phyloP scores from a whole-genome alignment of 2,113 vertebrate genomes.

The Hemiprocne comata region DNA sequence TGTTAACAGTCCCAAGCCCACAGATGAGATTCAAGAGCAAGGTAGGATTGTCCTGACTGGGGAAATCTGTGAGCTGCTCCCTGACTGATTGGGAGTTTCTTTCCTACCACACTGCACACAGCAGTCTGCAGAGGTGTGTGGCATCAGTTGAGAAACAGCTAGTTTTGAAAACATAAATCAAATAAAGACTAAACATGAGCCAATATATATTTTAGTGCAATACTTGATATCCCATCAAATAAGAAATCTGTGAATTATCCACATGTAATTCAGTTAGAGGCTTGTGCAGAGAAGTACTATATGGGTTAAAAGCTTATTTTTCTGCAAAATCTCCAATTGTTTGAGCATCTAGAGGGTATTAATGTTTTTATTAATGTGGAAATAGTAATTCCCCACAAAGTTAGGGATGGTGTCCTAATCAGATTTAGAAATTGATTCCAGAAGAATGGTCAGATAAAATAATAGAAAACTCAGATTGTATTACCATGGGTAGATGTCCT shows the following conservation, averaged over 20 bases:
- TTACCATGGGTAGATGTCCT: neutral
- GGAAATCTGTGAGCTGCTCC: neutral
- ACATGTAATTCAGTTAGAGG: neutral
- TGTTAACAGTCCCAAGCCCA: neutral
- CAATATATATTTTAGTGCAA: neutral
- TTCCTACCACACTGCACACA: rapidly evolving
- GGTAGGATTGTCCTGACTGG: neutral
- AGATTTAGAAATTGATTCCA: neutral
- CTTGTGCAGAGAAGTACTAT: neutral
- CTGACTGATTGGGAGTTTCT: rapidly evolving
- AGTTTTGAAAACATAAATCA: neutral
- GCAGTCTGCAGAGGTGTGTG: neutral
- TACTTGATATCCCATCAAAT: neutral
- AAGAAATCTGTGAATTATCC: neutral
- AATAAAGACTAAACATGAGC: rapidly evolving
- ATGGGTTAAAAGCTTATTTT: neutral
- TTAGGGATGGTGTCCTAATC: neutral
- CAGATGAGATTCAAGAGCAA: neutral
- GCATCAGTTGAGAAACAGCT: neutral
- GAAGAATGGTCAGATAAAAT: neutral
- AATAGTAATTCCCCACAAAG: neutral
- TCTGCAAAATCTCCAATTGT: neutral
- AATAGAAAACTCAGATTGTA: neutral
- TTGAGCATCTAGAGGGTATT: neutral
- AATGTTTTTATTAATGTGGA: neutral